Base-by-base conservation (phyloP, 2,797 vertebrate genomes). In the Chloroceryle inda region DNA sequence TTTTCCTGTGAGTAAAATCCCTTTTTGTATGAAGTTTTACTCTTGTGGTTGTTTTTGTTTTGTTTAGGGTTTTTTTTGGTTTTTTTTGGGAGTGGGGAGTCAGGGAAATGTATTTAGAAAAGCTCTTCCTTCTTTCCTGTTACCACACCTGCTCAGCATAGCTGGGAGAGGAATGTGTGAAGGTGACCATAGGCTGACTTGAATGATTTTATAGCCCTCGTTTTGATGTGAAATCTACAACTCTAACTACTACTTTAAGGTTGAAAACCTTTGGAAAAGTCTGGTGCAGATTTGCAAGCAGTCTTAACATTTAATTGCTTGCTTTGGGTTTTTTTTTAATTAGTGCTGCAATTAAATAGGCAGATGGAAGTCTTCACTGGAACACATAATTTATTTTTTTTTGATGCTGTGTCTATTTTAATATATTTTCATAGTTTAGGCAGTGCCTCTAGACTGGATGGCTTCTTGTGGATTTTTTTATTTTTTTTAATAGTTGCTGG, bases 261-360 rank as follows among this genome's bases (percentile, higher is more conserved):
- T n/a, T 77, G 61, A 67, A 92, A 74, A 47, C 72, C 49, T 85
- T 49, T 69, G 67, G 71, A 53, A 53, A 77, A 77, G 15, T 6
- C 72, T 59, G 63, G 7, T 74, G 61, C 40, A 53, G 29, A 42
- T 66, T 88, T 81, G 58, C 35, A 66, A 33, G 64, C 26, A 88
- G 42, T 19, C 59, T 59, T 72, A 33, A 18, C 4, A 4, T 53
- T 88, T 89, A 85, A 84, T 64, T 80, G n/a, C 38, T 59, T 92
- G 55, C 56, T 89, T 88, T 77, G 69, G 47, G 56, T 37, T 45
- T 59, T 66, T 76, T 84, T 85, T 68, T 26, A 66, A 56, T 72
- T 52, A 85, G 58, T 73, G 40, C 50, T 49, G 12, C 64, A 55
- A 3, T 77, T 33, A 31, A 61, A 37, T 35, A 52, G n/a, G 45